Evolutionary conservation across 1,140 invertebrate species (phyloP), one percentile per base, ranked within the genome.

Genomic region (Penaeus japonicus): DNA sequence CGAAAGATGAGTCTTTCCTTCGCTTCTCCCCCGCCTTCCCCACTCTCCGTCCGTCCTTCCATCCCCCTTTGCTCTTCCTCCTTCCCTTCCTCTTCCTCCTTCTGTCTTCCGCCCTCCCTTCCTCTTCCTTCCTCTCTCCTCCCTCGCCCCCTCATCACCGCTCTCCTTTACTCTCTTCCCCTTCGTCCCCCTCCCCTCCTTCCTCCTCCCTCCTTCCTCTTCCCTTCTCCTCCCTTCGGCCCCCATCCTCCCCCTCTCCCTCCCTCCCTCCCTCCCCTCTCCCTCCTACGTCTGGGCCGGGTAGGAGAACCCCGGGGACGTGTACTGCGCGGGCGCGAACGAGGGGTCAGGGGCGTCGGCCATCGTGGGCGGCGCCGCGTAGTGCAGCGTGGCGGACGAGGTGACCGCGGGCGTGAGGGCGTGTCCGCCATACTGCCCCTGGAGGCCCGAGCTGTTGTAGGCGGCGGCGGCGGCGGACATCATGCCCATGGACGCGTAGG

Each of bases 231-330:
- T 12, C 7, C 30, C 24, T 22, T 35, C 3, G 73, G 22, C 20
- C 24, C n/a, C n/a, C n/a, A n/a, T n/a, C n/a, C n/a, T n/a, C n/a
- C n/a, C n/a, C n/a, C 4, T n/a, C 32, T 78, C 3, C 2, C 18
- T 1, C 32, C 39, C 17, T 18, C 15, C 30, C 4, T 53, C 7
- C 47, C 22, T 18, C 30, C 22, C 20, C 24, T 53, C 47, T 39
- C 53, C 27, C 70, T n/a, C 70, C 30, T 73, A 73, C 35, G 75
- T 86, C 47, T 86, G 77, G 0, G 84, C 32, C 24, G 78, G 73
- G n/a, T 86, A 86, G 15, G 55, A 12, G n/a, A 86, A 86, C 15
- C 84, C 77, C 0, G 84, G 15, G 7, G 84, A 5, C 75, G 75
- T 27, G 55, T 35, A 47, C 57, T 65, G 22, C 47, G 35, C 24